Percentiles rank a stretch among this genome's conserved stretches.
These are phyloP conservation scores for Coptodon bakossiorum DNA, from an alignment of 2,113 vertebrate species.

Conservation along the genomic window DNA sequence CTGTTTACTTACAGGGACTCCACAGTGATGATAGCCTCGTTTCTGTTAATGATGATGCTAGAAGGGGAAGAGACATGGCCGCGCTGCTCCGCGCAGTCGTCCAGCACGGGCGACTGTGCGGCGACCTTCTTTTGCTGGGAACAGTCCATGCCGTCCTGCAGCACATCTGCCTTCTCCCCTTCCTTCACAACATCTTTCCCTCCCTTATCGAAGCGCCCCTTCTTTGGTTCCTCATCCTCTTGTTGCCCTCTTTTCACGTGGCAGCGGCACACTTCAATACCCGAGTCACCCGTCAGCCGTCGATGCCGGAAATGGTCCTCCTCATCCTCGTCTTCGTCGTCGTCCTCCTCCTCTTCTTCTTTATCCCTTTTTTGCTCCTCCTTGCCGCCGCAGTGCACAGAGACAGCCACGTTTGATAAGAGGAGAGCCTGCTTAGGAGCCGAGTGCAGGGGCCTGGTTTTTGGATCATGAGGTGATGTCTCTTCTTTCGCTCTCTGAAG, in stretches of 20 bases:
- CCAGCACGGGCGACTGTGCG: not conserved
- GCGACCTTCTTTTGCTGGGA: conserved; percentile 29
- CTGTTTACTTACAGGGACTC: conserved; percentile 51
- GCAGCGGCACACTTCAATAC: conserved; percentile 88
- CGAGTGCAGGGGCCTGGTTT: not conserved
- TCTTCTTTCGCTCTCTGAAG: conserved; percentile 8
- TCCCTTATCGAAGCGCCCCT: not conserved
- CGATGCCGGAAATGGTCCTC: conserved; percentile 79
- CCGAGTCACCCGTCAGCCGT: conserved; percentile 87
- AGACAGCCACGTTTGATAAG: conserved; percentile 60
- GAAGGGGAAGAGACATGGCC: conserved; percentile 11
- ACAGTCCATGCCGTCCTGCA: conserved; percentile 63
- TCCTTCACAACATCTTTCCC: conserved; percentile 5
- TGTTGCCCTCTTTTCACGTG: conserved; percentile 61
- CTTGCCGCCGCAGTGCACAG: conserved; percentile 27
- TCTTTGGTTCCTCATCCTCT: conserved; percentile 16
- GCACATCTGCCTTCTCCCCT: not conserved
- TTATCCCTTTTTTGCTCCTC: conserved; percentile 46
- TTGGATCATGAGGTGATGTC: not conserved
- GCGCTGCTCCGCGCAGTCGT: not conserved
- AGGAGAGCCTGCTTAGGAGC: conserved; percentile 51
- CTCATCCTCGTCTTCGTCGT: conserved; percentile 58
- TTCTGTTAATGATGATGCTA: not conserved
- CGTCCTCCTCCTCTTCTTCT: conserved; percentile 51
- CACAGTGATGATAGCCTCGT: conserved; percentile 53